These are phyloP conservation scores for Garrulus glandarius DNA, from an alignment of 2,797 vertebrate genomes.

Conservation along the genomic window DNA sequence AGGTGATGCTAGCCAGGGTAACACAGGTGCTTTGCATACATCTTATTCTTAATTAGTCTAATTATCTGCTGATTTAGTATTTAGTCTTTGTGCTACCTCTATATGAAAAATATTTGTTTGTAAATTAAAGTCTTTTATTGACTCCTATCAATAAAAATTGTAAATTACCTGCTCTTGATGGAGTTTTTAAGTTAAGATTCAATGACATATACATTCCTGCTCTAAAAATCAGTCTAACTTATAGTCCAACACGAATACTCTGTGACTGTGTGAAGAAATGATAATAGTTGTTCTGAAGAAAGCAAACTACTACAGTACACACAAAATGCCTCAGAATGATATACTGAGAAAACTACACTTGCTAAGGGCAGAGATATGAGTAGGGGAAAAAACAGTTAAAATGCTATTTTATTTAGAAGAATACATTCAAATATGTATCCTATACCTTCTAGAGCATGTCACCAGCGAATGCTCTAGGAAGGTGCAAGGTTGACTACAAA, in stretches of 20 bases:
- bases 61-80: not conserved
- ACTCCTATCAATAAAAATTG: not conserved
- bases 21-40: not conserved
- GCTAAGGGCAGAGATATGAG: not conserved
- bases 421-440: not conserved
- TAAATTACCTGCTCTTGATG: not conserved
- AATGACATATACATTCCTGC: not conserved
- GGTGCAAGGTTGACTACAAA: not conserved
- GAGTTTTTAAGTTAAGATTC: not conserved
- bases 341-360: not conserved
- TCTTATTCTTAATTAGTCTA: not conserved
- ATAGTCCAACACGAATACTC: not conserved
- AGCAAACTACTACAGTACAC: not conserved
- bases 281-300: not conserved
- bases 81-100: not conserved
- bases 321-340: not conserved
- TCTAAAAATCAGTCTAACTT: not conserved
- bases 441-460: not conserved
- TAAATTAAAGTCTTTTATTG: not conserved
- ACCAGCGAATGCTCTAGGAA: not conserved
- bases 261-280: not conserved
- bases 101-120: not conserved
- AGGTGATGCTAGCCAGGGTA: not conserved
- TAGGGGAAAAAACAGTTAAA: not conserved
- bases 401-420: not conserved